A percentile compares a stretch with the other conserved stretches of the same genome.
Conservation (phyloP, 2,113 vertebrate species). For the Mionectes macconnelli region DNA sequence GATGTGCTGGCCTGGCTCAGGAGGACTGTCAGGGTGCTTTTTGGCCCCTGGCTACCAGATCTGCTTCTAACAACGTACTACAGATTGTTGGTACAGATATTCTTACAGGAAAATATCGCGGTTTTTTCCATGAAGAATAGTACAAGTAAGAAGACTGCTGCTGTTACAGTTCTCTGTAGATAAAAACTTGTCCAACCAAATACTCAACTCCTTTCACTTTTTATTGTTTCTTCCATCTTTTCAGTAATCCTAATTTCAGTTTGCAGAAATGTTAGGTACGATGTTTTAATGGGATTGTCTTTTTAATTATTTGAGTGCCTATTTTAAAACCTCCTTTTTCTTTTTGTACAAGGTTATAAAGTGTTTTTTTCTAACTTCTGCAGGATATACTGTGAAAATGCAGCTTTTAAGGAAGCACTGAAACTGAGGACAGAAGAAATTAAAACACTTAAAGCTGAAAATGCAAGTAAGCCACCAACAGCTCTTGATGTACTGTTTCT, state of each 20-base stretch:
- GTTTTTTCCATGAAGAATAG: neutral
- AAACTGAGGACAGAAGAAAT: conserved; percentile 79
- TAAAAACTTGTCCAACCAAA: neutral
- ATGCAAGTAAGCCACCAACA: conserved; percentile 76
- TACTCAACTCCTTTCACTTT: neutral
- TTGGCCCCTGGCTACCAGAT: neutral
- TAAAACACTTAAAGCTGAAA: conserved; percentile 81
- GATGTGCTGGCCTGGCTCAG: neutral
- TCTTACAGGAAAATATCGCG: neutral
- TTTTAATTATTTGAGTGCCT: neutral
- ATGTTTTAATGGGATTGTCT: neutral
- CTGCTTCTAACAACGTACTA: neutral
- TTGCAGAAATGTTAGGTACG: neutral
- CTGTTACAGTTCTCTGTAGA: neutral
- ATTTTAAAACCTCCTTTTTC: neutral
- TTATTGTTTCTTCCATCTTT: neutral
- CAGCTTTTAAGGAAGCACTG: conserved; percentile 78
- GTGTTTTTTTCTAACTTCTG: neutral
- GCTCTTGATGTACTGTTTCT: neutral
- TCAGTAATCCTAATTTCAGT: neutral
- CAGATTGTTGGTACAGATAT: neutral
- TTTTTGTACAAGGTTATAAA: accelerated
- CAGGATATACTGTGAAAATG: conserved; percentile 86
- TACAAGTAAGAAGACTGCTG: neutral
- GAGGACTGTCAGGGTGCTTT: neutral